Evolutionary conservation across 2,113 vertebrate species (phyloP).

Genomic region (Lepus timidus): DNA sequence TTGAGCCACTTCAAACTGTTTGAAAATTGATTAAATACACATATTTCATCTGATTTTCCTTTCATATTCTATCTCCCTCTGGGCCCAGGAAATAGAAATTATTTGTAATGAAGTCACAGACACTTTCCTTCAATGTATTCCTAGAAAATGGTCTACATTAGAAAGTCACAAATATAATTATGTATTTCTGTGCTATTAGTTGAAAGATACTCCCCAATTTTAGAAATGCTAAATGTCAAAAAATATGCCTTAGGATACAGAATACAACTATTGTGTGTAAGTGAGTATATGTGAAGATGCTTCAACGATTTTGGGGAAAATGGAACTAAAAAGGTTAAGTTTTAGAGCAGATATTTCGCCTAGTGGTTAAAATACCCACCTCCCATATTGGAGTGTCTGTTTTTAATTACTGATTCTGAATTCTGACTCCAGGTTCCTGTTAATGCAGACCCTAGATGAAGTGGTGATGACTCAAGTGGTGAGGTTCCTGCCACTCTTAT

Average conservation of each 20-base stretch:
- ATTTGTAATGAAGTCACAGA: constrained; percentile 56
- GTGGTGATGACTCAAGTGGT: no score
- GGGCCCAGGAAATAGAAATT: constrained; percentile 53
- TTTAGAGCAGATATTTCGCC: no score
- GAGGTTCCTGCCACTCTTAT: no score
- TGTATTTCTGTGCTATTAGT: background rate
- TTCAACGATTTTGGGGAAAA: no score
- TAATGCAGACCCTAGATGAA: no score
- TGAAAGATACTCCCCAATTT: constrained; percentile 8
- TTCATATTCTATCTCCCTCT: constrained; percentile 40
- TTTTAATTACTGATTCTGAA: no score
- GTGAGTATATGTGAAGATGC: no score
- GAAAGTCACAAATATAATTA: constrained; percentile 41
- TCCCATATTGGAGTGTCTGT: no score
- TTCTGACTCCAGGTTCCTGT: no score
- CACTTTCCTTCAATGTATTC: background rate
- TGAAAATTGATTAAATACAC: constrained; percentile 79
- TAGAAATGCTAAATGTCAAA: constrained; percentile 37
- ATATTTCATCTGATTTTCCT: constrained; percentile 67
- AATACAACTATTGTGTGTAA: background rate
- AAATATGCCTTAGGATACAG: background rate
- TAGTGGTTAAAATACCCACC: no score
- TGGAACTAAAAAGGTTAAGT: no score
- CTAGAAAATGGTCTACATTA: constrained; percentile 36
- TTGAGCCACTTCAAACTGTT: constrained; percentile 70